Evolutionary conservation across 1,140 invertebrate genomes (phyloP).

Genomic region (Diabrotica undecimpunctata): DNA sequence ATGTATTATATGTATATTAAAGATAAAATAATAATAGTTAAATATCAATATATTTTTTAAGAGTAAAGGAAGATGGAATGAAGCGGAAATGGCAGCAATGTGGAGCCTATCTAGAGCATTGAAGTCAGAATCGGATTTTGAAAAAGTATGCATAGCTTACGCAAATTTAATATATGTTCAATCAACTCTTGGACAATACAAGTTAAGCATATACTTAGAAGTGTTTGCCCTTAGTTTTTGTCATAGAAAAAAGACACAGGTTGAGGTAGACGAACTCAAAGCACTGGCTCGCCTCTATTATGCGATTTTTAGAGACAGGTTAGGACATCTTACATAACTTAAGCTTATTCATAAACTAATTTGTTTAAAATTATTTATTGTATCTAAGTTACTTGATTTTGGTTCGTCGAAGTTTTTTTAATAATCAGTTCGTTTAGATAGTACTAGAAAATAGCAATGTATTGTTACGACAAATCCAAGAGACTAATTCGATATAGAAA

Average conservation of each 20-base stretch:
- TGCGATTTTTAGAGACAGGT: slow-evolving; percentile 50
- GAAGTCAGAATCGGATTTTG: slow-evolving; percentile 50
- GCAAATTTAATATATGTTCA: slow-evolving; percentile 51
- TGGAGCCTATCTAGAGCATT: slow-evolving; percentile 54
- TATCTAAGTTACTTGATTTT: no score
- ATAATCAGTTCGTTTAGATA: no score
- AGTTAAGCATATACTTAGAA: slow-evolving; percentile 39
- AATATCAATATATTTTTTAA: slow-evolving; percentile 14
- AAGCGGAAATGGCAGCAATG: slow-evolving; percentile 53
- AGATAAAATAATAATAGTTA: no score
- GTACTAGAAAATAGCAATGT: no score
- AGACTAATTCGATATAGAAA: no score
- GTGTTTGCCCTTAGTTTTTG: slow-evolving; percentile 48
- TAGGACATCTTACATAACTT: slow-evolving; percentile 16
- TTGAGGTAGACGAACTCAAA: slow-evolving; percentile 50
- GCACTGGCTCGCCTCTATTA: slow-evolving; percentile 50
- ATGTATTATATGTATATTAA: no score
- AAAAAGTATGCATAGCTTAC: slow-evolving; percentile 51
- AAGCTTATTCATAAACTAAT: no score
- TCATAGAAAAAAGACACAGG: slow-evolving; percentile 38
- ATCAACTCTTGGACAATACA: slow-evolving; percentile 32
- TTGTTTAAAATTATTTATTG: no score
- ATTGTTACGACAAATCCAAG: no score
- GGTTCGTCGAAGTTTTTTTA: no score
- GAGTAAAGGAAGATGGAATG: slow-evolving; percentile 41